Conservation (phyloP, 2,888 invertebrate genomes). For the Aproaerema taeniolella region DNA sequence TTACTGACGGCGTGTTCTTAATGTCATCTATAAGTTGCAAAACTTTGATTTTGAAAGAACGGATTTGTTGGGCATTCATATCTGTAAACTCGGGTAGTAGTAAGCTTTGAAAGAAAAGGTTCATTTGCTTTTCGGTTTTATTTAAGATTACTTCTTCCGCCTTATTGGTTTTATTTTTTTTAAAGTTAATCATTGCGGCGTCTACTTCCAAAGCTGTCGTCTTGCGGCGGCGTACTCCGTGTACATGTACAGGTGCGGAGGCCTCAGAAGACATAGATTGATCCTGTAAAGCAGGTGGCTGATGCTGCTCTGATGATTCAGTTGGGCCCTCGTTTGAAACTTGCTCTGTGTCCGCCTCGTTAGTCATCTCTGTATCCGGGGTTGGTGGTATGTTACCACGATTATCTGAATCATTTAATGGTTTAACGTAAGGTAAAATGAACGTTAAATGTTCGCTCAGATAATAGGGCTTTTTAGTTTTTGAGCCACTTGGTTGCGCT, state of each 20-base stretch:
- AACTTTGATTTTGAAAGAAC: slow-evolving; percentile 11
- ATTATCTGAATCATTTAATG: neutral
- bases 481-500: slow-evolving; percentile 2
- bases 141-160: neutral
- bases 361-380: slow-evolving; percentile 1
- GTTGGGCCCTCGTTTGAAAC: neutral
- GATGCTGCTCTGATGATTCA: neutral
- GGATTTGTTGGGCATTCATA: slow-evolving; percentile 7
- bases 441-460: slow-evolving; percentile 3
- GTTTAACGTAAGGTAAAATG: slow-evolving; percentile 7
- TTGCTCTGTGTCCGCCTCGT: neutral
- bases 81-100: slow-evolving; percentile 1
- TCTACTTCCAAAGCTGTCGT: slow-evolving; percentile 1
- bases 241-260: neutral
- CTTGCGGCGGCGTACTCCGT: slow-evolving; percentile 4
- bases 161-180: slow-evolving; percentile 3
- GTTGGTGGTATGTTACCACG: slow-evolving; percentile 1
- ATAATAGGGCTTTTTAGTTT: slow-evolving; percentile 8
- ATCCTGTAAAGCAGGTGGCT: slow-evolving; percentile 1
- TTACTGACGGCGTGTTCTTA: slow-evolving; percentile 2
- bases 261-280: slow-evolving; percentile 1
- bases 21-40: slow-evolving; percentile 12
- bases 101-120: slow-evolving; percentile 33
- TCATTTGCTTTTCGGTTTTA: slow-evolving; percentile 16
- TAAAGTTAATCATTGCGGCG: slow-evolving; percentile 4